phyloP scores from a whole-genome alignment of 2,888 invertebrate species.

The Uropetala carovei region DNA sequence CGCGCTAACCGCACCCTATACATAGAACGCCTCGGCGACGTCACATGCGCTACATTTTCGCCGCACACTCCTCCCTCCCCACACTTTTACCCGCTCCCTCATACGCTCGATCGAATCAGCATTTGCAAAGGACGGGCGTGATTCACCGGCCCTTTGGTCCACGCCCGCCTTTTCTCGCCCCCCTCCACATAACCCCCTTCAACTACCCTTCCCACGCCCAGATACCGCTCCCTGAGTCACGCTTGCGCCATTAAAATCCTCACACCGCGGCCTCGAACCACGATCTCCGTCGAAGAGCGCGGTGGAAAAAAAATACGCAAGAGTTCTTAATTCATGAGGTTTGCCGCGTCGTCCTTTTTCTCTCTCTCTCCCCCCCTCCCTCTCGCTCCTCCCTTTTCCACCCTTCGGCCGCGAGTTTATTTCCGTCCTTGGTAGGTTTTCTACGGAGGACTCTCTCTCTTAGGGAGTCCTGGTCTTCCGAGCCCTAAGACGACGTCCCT shows the following conservation, averaged over 20 bases:
- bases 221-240: not conserved
- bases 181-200: not conserved
- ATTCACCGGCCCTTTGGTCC: conserved; percentile 1
- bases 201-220: not conserved
- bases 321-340: not conserved
- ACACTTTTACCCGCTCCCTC: not conserved
- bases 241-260: conserved; percentile 3
- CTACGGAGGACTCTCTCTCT: not conserved
- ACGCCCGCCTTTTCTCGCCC: conserved; percentile 13
- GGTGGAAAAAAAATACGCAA: too few species aligned
- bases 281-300: conserved; percentile 2
- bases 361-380: too few species aligned
- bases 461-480: not conserved
- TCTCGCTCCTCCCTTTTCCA: too few species aligned
- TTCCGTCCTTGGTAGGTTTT: not conserved
- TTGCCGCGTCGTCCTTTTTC: not conserved
- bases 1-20: not conserved
- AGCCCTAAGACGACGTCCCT: not conserved
- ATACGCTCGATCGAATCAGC: conserved; percentile 3
- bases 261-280: not conserved
- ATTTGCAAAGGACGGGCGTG: conserved; percentile 16
- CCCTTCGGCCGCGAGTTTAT: not conserved
- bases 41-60: not conserved
- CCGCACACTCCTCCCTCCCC: not conserved
- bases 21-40: not conserved